A percentile compares a stretch with the other conserved stretches of the same genome.
phyloP scores from a whole-genome alignment of 92 coral and sea anemone species.

The Epizoanthus fatuus region DNA sequence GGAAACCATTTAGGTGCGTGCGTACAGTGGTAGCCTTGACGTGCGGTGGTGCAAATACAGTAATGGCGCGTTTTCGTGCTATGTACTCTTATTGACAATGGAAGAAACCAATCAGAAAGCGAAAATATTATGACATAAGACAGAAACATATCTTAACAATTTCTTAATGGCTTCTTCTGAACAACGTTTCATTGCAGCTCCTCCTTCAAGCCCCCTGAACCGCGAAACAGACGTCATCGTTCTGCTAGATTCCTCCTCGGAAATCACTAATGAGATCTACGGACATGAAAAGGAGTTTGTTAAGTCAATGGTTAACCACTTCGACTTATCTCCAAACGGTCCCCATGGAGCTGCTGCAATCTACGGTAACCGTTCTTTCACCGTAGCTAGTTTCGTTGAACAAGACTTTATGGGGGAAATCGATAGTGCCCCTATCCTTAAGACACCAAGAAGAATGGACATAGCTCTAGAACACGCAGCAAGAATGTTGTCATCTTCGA shows the following conservation, averaged over 20 bases:
- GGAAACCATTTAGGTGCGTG: too few species aligned
- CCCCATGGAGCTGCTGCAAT: constrained; percentile 76
- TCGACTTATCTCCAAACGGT: constrained; percentile 65
- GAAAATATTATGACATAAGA: background rate
- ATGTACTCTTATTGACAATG: too few species aligned
- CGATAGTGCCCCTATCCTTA: constrained; percentile 46
- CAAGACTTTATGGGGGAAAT: constrained; percentile 26
- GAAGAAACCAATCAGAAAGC: too few species aligned
- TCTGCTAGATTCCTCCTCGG: constrained; percentile 74
- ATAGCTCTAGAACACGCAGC: constrained; percentile 65
- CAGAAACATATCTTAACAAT: background rate
- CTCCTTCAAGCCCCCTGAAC: constrained; percentile 17
- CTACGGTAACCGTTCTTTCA: constrained; percentile 63
- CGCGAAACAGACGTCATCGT: constrained; percentile 79
- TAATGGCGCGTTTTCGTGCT: too few species aligned
- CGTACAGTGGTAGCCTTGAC: too few species aligned
- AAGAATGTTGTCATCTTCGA: constrained; percentile 49
- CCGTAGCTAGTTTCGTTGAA: constrained; percentile 45
- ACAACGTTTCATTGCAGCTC: background rate
- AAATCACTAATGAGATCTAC: constrained; percentile 58
- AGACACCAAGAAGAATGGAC: constrained; percentile 74
- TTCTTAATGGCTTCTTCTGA: too few species aligned
- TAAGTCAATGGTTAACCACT: constrained; percentile 63
- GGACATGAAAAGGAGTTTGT: constrained; percentile 67
- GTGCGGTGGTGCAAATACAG: too few species aligned